Conservation (phyloP, 2,888 invertebrate genomes). For the Leptinotarsa haldemani region DNA sequence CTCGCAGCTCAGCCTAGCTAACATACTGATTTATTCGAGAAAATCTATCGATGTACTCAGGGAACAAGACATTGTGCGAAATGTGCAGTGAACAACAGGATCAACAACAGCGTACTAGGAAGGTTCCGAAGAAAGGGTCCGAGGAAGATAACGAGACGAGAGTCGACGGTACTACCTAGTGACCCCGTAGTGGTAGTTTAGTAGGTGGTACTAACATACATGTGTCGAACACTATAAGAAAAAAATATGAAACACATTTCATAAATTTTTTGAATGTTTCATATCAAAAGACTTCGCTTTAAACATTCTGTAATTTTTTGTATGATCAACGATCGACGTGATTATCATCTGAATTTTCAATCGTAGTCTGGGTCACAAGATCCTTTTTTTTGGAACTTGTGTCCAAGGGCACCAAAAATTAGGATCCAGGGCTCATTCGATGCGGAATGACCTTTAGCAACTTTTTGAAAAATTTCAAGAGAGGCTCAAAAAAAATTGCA, state of each 20-base stretch:
- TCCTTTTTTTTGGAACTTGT: too few species aligned
- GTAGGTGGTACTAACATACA: constrained; percentile 23
- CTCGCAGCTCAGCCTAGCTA: constrained; percentile 27
- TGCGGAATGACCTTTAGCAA: too few species aligned
- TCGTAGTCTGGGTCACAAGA: too few species aligned
- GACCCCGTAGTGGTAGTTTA: constrained; percentile 48
- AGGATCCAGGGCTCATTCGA: too few species aligned
- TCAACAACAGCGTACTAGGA: constrained; percentile 74
- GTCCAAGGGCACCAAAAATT: too few species aligned
- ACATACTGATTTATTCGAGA: constrained; percentile 24
- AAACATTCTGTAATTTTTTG: not conserved
- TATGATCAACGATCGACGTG: not conserved
- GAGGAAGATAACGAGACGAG: constrained; percentile 62
- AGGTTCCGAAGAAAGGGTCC: constrained; percentile 69
- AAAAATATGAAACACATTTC: not conserved
- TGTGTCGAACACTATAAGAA: not conserved
- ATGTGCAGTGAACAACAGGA: constrained; percentile 84
- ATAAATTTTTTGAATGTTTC: not conserved
- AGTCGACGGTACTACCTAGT: constrained; percentile 52
- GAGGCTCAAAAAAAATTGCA: too few species aligned
- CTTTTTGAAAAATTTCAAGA: too few species aligned
- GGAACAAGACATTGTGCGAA: constrained; percentile 92
- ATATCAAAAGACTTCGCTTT: too few species aligned
- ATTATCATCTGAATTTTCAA: not conserved
- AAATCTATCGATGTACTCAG: constrained; percentile 63